Evolutionary conservation across 37 sponge, comb jelly and placozoan genomes (phyloP).

Genomic region (Beroe forskalii): DNA sequence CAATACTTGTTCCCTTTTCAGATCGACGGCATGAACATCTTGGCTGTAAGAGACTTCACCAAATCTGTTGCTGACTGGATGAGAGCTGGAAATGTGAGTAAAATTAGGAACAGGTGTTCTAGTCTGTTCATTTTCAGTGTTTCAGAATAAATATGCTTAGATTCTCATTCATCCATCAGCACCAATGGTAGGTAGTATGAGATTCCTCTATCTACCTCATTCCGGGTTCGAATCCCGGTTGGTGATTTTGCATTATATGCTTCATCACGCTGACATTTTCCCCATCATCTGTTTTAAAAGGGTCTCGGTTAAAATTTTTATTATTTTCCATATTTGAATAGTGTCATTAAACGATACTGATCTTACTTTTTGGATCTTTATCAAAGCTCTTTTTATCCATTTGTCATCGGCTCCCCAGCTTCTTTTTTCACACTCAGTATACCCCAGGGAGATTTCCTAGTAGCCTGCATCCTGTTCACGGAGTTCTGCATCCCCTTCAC

Average conservation of each 20-base stretch:
- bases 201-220: conserved; percentile 49
- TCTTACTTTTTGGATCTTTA: too few relatives aligned
- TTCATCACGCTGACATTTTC: too few relatives aligned
- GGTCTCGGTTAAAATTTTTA: too few relatives aligned
- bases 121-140: not conserved
- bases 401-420: too few relatives aligned
- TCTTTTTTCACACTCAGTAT: too few relatives aligned
- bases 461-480: conserved; percentile 50
- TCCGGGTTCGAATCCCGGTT: conserved; percentile 65
- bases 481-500: conserved; percentile 46
- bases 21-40: conserved; percentile 85
- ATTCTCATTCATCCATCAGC: conserved; percentile 6
- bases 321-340: too few relatives aligned
- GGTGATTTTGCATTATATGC: conserved; percentile 49
- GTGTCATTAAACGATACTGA: too few relatives aligned
- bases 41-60: conserved; percentile 88
- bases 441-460: conserved; percentile 50
- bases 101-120: not conserved
- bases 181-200: conserved; percentile 62
- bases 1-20: conserved; percentile 13
- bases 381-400: too few relatives aligned
- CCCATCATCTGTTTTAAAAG: too few relatives aligned
- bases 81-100: conserved; percentile 80
- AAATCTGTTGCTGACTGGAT: conserved; percentile 81
- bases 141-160: not conserved